Evolutionary conservation across 2,888 invertebrate species (phyloP).

Genomic region (Acrobasis repandana): DNA sequence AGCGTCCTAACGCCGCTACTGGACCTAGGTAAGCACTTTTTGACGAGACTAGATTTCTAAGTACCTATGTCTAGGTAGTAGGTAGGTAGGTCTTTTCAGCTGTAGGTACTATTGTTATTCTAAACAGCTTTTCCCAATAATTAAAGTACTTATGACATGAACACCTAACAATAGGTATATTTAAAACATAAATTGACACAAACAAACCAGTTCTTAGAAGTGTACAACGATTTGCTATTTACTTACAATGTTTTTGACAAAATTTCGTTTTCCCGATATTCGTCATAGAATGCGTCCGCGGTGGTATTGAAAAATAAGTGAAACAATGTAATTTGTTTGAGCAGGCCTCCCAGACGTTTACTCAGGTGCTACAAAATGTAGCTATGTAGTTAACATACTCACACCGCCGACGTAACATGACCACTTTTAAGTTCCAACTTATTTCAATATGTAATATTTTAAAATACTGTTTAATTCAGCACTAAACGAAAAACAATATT

Average conservation of each 20-base stretch:
- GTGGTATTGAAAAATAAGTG: conserved; percentile 2
- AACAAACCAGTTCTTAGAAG: neutral
- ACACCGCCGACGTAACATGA: neutral
- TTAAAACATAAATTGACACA: neutral
- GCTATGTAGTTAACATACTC: neutral
- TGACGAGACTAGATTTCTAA: no score
- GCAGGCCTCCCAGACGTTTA: conserved; percentile 16
- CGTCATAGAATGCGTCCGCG: conserved; percentile 14
- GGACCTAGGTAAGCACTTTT: no score
- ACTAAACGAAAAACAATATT: neutral
- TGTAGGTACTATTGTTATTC: no score
- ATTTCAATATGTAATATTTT: conserved; percentile 2
- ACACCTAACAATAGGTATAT: neutral
- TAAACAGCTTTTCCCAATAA: no score
- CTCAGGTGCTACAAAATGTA: conserved; percentile 15
- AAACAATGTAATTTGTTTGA: conserved; percentile 20
- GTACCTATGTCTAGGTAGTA: no score
- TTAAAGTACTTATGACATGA: neutral
- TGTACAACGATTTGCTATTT: no score
- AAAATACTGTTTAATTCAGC: neutral
- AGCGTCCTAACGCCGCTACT: no score
- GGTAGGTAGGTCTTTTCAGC: no score
- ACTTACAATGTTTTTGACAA: neutral
- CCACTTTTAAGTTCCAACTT: neutral
- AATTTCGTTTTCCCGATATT: conserved; percentile 7